Evolutionary conservation across 2,797 vertebrate genomes (phyloP).

Genomic region (Pteronotus mesoamericanus): DNA sequence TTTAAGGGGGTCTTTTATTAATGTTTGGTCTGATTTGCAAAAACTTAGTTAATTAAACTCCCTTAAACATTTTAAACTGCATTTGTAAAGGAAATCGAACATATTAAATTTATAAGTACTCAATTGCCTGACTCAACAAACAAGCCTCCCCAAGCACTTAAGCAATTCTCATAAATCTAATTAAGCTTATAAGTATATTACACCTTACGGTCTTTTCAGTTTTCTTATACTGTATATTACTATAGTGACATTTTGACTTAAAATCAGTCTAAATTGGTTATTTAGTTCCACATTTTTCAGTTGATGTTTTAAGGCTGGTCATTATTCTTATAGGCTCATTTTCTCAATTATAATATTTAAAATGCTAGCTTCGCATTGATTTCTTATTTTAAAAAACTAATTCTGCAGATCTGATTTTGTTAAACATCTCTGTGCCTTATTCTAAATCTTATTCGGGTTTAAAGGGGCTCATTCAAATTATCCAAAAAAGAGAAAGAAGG

Average conservation of each 20-base stretch:
- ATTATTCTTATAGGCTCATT: neutral
- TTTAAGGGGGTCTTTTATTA: conserved; percentile 62
- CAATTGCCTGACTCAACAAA: conserved; percentile 64
- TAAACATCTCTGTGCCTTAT: neutral
- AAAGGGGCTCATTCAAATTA: neutral
- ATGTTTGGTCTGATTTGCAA: conserved; percentile 69
- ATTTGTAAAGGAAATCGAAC: conserved; percentile 74
- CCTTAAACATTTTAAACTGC: conserved; percentile 68
- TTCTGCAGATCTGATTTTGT: neutral
- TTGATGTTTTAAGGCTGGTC: neutral
- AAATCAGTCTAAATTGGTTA: neutral
- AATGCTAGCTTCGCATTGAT: neutral
- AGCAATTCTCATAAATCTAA: conserved; percentile 65
- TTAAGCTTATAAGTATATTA: conserved; percentile 52
- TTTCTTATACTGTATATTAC: conserved; percentile 13
- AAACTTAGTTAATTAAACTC: conserved; percentile 72
- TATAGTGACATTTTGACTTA: conserved; percentile 10
- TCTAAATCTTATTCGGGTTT: neutral
- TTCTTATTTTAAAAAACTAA: neutral
- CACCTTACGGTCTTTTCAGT: neutral
- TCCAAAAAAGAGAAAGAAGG: neutral
- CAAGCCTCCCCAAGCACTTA: conserved; percentile 51
- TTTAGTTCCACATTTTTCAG: neutral
- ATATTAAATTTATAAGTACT: conserved; percentile 69
- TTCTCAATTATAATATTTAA: neutral